Conservation (phyloP, 2,888 invertebrate species). For the Globia sparganii region DNA sequence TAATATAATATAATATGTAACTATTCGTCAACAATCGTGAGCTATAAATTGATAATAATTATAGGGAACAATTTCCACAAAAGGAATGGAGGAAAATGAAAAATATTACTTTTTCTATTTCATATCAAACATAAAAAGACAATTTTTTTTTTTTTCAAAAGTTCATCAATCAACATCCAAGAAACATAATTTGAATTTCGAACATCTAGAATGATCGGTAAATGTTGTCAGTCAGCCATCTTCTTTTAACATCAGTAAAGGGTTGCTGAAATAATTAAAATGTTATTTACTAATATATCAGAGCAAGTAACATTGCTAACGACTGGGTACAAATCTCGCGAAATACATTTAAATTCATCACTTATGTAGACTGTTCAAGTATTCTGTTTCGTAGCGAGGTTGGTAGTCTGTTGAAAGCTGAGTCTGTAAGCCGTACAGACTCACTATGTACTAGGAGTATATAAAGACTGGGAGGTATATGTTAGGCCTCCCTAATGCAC, state of each 20-base stretch:
- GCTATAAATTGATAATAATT: not conserved
- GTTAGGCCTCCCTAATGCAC: constrained; percentile 34
- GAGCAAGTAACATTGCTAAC: constrained; percentile 3
- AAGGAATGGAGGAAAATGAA: not conserved
- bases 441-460: constrained; percentile 37
- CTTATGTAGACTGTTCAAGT: constrained; percentile 54
- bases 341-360: constrained; percentile 55
- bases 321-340: constrained; percentile 11
- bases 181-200: not conserved
- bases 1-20: too few relatives aligned
- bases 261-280: not conserved
- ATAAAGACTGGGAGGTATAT: constrained; percentile 40
- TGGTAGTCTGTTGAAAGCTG: constrained; percentile 42
- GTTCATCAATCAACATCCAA: not conserved
- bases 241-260: not conserved
- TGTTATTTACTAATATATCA: not conserved
- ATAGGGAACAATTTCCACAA: not conserved
- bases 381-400: constrained; percentile 59
- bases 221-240: constrained; percentile 10
- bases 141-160: constrained; percentile 12
- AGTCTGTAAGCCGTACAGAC: constrained; percentile 28
- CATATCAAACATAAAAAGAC: constrained; percentile 11
- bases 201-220: not conserved
- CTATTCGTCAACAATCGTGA: not conserved
- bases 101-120: constrained; percentile 2